Percentiles rank a stretch among this genome's conserved stretches.
Evolutionary conservation across 2,888 invertebrate species (phyloP).

Genomic region (Coleophora deauratella): DNA sequence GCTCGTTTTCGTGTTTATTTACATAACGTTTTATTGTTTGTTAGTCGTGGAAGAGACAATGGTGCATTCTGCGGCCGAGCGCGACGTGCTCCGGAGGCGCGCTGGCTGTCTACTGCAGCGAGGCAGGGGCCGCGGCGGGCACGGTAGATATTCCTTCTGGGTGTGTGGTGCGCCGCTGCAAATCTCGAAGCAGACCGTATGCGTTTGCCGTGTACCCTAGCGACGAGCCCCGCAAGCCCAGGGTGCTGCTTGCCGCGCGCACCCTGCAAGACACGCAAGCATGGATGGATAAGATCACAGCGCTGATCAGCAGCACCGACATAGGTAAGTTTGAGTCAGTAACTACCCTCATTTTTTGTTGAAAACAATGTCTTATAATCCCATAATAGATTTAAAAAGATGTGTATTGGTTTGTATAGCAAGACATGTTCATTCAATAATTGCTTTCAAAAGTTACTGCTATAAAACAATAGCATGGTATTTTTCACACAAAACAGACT

Average conservation of each 20-base stretch:
- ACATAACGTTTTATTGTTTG: conserved; percentile 4
- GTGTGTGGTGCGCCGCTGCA: conserved; percentile 76
- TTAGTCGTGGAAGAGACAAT: conserved; percentile 79
- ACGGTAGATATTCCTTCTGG: conserved; percentile 73
- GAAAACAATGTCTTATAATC: conserved; percentile 5
- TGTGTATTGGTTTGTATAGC: too few species aligned
- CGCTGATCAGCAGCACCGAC: conserved; percentile 60
- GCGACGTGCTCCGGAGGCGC: conserved; percentile 70
- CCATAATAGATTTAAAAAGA: too few species aligned
- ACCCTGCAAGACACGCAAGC: conserved; percentile 78
- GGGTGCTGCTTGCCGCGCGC: conserved; percentile 77
- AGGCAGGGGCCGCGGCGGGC: conserved; percentile 59
- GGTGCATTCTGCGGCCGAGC: conserved; percentile 76
- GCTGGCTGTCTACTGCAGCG: conserved; percentile 71
- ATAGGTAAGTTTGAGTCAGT: conserved; percentile 33
- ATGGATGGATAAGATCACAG: conserved; percentile 79
- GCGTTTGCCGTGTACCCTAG: conserved; percentile 80
- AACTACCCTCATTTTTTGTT: conserved; percentile 13
- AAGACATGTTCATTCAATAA: too few species aligned
- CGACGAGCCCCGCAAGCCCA: conserved; percentile 73
- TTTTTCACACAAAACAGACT: too few species aligned
- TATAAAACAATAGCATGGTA: too few species aligned
- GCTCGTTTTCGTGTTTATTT: conserved; percentile 28
- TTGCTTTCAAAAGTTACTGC: too few species aligned
- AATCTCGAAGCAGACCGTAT: conserved; percentile 78